Base-by-base conservation (phyloP, 2,888 invertebrate species). In the Acrobasis suavella region DNA sequence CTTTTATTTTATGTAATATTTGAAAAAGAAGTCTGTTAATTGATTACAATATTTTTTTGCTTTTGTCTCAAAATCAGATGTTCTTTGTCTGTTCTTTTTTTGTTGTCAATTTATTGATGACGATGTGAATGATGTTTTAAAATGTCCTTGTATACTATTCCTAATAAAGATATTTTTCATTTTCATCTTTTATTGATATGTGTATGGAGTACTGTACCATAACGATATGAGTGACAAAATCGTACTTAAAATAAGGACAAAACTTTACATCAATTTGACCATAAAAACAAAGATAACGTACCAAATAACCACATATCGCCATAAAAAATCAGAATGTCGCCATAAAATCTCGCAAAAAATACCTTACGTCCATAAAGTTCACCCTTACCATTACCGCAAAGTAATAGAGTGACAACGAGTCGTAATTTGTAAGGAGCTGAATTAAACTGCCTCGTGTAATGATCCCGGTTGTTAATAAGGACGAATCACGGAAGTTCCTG, bases 381-480 rank as follows among this genome's bases (percentile, higher is more conserved):
- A 60, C 60, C 60, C 60, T 51, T 65, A 67, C 70, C 69, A 69
- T 73, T 71, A 74, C 69, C 69, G 69, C 67, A 61, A 65, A 69
- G 72, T 74, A 76, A 77, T 75, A 70, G 75, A 76, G 75, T 78
- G 77, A 69, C 73, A 73, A 72, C 70, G 66, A 70, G 68, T 69
- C 69, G 72, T 75, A 74, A 78, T 78, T 78, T 78, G 73, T 75
- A 73, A 77, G 73, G 74, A 73, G 70, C 72, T 66, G 71, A 75
- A 75, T 77, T 75, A 74, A 76, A 76, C 73, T 73, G 72, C 74
- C 74, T 66, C 64, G 67, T 66, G 70, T 71, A 75, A 77, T 74
- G 73, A 76, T 72, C 69, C 69, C 64, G 62, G 68, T 67, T 72
- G 72, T 71, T 74, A 75, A 77, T 77, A 77, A 74, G 70, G 65